Conservation (phyloP, 2,797 vertebrate species). For the Poeciliopsis infans region DNA sequence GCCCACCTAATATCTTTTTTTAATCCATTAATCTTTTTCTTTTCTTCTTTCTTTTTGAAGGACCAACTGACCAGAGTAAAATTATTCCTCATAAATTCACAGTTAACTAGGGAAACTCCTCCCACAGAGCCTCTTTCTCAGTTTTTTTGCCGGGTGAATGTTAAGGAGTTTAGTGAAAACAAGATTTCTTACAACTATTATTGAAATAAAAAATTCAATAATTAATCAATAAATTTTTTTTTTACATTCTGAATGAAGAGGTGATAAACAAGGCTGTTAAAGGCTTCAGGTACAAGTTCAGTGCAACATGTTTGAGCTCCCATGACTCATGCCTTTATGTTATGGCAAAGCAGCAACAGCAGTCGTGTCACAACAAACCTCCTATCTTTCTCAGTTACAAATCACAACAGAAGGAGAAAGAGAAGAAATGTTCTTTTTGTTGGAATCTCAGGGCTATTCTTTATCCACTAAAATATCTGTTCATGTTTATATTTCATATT, state of each 20-base stretch:
- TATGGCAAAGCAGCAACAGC: slow-evolving; percentile 38
- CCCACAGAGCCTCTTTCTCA: no score
- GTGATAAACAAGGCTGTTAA: slow-evolving; percentile 32
- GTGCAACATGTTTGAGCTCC: slow-evolving; percentile 41
- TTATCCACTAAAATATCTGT: slow-evolving; percentile 10
- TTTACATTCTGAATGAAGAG: slow-evolving; percentile 13
- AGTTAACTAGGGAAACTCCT: no score
- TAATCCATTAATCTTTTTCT: no score
- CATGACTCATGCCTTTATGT: slow-evolving; percentile 44
- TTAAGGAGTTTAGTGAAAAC: no score
- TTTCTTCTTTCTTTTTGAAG: no score
- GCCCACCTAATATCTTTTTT: no score
- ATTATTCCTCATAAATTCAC: no score
- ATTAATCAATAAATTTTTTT: no score
- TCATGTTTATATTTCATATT: neutral
- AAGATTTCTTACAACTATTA: no score
- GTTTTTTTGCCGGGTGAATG: no score
- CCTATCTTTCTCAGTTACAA: slow-evolving; percentile 29
- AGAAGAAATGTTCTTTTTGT: slow-evolving; percentile 12
- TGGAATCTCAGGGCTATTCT: slow-evolving; percentile 17
- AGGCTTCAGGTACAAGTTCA: slow-evolving; percentile 37
- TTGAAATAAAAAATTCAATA: no score
- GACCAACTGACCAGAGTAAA: no score
- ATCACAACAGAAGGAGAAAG: slow-evolving; percentile 15
- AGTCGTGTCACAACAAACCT: slow-evolving; percentile 43